Conservation (phyloP, 2,888 invertebrate species). For the Hyppa rectilinea region DNA sequence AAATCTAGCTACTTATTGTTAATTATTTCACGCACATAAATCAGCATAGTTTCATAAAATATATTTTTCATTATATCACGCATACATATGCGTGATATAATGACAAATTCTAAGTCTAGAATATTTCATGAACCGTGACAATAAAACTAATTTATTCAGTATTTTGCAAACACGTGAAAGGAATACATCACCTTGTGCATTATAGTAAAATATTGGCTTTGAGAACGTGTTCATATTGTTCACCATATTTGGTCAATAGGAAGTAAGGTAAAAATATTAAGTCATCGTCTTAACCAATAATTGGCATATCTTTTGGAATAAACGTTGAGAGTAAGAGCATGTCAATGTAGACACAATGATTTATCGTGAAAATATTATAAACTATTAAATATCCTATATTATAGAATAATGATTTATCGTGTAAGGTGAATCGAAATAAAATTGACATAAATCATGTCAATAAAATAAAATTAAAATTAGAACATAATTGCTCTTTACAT, state of each 20-base stretch:
- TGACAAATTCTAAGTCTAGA: too few relatives aligned
- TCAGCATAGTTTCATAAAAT: neutral
- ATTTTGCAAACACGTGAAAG: conserved; percentile 1
- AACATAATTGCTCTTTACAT: too few relatives aligned
- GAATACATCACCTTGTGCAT: neutral
- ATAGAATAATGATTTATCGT: too few relatives aligned
- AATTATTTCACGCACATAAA: neutral
- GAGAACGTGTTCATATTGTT: neutral
- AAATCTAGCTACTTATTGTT: neutral
- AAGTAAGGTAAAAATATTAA: neutral
- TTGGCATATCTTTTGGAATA: neutral
- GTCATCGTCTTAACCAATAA: neutral
- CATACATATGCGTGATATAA: too few relatives aligned
- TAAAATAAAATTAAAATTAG: too few relatives aligned
- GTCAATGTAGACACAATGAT: too few relatives aligned
- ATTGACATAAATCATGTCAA: too few relatives aligned
- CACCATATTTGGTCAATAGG: neutral
- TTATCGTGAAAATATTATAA: too few relatives aligned
- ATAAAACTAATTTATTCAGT: conserved; percentile 6
- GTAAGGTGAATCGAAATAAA: too few relatives aligned
- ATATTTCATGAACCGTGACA: neutral
- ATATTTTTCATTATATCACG: too few relatives aligned
- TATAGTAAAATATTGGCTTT: neutral
- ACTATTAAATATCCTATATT: too few relatives aligned
- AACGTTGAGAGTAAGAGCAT: too few relatives aligned